Evolutionary conservation across 1,140 invertebrate genomes (phyloP).

Genomic region (Carcinoscorpius rotundicauda): DNA sequence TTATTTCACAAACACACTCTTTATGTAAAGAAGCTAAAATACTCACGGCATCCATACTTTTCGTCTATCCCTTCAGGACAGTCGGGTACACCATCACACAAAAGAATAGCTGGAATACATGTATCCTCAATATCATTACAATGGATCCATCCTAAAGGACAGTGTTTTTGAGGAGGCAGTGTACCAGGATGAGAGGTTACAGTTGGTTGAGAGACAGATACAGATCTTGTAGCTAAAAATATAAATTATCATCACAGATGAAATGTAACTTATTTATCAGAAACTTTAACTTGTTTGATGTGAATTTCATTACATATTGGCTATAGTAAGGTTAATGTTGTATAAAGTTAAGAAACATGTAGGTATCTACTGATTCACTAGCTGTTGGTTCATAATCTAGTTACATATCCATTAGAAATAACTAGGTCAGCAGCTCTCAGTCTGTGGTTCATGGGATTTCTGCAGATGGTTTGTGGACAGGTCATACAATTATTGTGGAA

Average conservation of each 20-base stretch:
- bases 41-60: constrained; percentile 38
- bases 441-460: too few species aligned
- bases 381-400: too few species aligned
- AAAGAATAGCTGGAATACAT: constrained; percentile 34
- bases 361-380: too few species aligned
- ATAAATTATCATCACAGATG: neutral
- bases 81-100: constrained; percentile 39
- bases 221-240: neutral
- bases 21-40: neutral
- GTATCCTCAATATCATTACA: neutral
- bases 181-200: neutral
- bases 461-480: too few species aligned
- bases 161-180: constrained; percentile 1
- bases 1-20: too few species aligned
- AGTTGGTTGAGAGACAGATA: neutral
- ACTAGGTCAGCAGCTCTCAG: too few species aligned
- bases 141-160: neutral
- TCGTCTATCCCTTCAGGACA: constrained; percentile 30
- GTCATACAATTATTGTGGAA: too few species aligned
- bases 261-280: constrained; percentile 4
- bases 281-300: neutral
- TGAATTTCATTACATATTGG: neutral
- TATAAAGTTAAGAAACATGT: too few species aligned
- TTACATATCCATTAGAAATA: too few species aligned
- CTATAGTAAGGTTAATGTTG: too few species aligned